phyloP scores from a whole-genome alignment of 2,888 invertebrate species.

The Cyclophora albipunctata region DNA sequence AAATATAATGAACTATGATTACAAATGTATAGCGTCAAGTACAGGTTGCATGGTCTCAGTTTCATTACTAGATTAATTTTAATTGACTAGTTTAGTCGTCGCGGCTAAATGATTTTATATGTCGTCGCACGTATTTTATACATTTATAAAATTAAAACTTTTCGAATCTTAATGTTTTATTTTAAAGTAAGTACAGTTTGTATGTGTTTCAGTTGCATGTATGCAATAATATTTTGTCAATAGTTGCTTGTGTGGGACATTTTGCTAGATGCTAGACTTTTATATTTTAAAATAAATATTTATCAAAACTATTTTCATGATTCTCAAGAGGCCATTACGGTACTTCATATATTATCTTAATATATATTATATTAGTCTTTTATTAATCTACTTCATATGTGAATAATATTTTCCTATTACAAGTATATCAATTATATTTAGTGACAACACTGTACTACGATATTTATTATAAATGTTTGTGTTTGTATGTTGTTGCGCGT shows the following conservation, averaged over 20 bases:
- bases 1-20: slow-evolving; percentile 18
- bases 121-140: slow-evolving; percentile 26
- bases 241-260: slow-evolving; percentile 5
- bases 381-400: no score
- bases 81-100: slow-evolving; percentile 24
- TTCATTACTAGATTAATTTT: slow-evolving; percentile 32
- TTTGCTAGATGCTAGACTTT: slow-evolving; percentile 15
- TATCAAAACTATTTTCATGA: slow-evolving; percentile 1
- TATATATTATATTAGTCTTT: no score
- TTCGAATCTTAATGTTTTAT: slow-evolving; percentile 24
- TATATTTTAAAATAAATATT: slow-evolving; percentile 9
- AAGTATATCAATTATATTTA: no score
- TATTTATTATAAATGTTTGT: no score
- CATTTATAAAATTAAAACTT: slow-evolving; percentile 8
- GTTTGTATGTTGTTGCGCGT: no score
- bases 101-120: slow-evolving; percentile 25
- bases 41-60: slow-evolving; percentile 38
- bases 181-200: slow-evolving; percentile 26
- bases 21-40: slow-evolving; percentile 31
- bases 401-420: no score
- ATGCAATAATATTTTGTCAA: slow-evolving; percentile 2
- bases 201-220: slow-evolving; percentile 10
- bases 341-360: no score
- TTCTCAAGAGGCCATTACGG: no score
- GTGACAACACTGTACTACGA: no score